Evolutionary conservation across 2,113 vertebrate species (phyloP), one percentile per base, ranked within the genome.

Genomic region (Orientallactaga bullata): DNA sequence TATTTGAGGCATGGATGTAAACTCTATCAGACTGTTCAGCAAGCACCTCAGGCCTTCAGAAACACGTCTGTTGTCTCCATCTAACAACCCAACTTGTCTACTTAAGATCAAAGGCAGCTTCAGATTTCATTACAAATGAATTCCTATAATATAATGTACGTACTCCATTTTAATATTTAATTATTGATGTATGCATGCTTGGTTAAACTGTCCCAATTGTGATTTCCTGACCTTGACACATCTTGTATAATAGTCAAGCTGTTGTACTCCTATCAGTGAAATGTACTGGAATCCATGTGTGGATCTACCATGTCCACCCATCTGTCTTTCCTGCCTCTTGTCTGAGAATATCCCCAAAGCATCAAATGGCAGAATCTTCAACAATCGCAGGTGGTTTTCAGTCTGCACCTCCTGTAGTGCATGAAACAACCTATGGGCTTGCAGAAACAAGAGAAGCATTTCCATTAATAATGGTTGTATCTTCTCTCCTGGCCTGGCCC

Each of bases 241-340:
- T 3, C 30, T 0, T 69, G 28, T 35, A n/a, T 37, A 26, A 8
- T 63, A 60, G 17, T 11, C 1, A 2, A 23, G 37, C 20, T 7
- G 2, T 6, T 26, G 6, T 21, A 23, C 30, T 60, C 18, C 20
- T 23, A 58, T 72, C 18, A 72, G 2, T 18, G 4, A 8, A 65
- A 55, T 30, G 30, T 30, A 3, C 37, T 2, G 23, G 39, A 12
- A 1, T 1, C 30, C 4, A 2, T 30, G 4, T 26, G 2, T 23
- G n/a, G 21, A 11, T 2, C 6, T 13, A 28, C 35, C 3, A 26
- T 20, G 13, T 42, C 37, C 28, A 35, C 1, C 23, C 23, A 26
- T 1, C n/a, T 55, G 15, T 24, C n/a, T 26, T 80, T 51, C 17
- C n/a, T 21, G 28, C 10, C 26, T 83, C 39, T 18, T 80, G n/a